These are phyloP conservation scores for Hemiprocne comata DNA, from an alignment of 2,113 vertebrate species.

Conservation along the genomic window DNA sequence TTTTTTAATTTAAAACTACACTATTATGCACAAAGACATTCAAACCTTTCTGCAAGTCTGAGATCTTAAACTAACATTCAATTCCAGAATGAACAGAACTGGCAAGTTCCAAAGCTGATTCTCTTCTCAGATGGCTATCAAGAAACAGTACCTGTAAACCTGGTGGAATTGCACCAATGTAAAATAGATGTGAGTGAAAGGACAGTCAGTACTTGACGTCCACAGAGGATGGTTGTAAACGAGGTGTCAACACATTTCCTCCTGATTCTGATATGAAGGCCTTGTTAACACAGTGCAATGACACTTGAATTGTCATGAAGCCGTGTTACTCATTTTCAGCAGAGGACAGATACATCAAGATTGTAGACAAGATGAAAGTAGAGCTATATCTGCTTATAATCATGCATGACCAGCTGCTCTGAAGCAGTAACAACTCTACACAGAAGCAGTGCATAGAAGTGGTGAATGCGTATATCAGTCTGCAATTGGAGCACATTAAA, in stretches of 20 bases:
- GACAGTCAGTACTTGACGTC: neutral
- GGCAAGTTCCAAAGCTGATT: neutral
- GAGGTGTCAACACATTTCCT: conserved; percentile 31
- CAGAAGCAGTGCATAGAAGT: neutral
- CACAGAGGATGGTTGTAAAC: conserved; percentile 30
- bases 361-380: conserved; percentile 30
- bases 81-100: neutral
- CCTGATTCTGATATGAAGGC: neutral
- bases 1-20: neutral
- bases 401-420: conserved; percentile 31
- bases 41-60: neutral
- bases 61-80: neutral
- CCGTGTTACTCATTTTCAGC: neutral
- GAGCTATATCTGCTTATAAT: conserved; percentile 32
- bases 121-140: neutral
- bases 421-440: neutral
- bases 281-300: neutral
- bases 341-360: conserved; percentile 34
- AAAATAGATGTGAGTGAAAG: conserved; percentile 2
- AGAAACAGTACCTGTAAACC: neutral
- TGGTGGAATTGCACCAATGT: neutral
- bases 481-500: neutral
- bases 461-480: neutral
- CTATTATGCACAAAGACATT: neutral
- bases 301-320: conserved; percentile 42